These are phyloP conservation scores for Pseudomyrmex cubaensis DNA, from an alignment of 1,140 invertebrate species.

Conservation along the genomic window DNA sequence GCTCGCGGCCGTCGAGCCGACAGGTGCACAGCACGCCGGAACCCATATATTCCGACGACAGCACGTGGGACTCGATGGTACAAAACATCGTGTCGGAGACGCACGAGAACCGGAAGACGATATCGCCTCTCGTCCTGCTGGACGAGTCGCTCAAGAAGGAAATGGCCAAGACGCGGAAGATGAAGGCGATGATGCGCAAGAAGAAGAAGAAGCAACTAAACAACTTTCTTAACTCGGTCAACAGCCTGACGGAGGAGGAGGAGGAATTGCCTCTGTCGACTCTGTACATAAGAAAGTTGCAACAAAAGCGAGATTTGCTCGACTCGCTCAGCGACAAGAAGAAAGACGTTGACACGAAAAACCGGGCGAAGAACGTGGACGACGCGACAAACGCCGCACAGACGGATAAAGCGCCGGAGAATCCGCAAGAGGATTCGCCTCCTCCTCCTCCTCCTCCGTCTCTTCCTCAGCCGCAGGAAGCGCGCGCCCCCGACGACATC, in stretches of 20 bases:
- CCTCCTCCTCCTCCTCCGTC: no score
- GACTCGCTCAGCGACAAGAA: slow-evolving; percentile 32
- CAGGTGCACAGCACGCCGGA: slow-evolving; percentile 19
- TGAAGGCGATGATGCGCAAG: slow-evolving; percentile 54
- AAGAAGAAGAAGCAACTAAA: slow-evolving; percentile 65
- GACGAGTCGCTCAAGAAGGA: slow-evolving; percentile 78
- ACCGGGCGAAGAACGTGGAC: slow-evolving; percentile 62
- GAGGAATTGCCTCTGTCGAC: slow-evolving; percentile 64
- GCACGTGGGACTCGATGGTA: slow-evolving; percentile 73
- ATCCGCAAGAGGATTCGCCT: slow-evolving; percentile 13
- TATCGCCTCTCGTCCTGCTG: slow-evolving; percentile 73
- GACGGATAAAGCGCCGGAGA: slow-evolving; percentile 58
- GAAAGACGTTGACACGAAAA: slow-evolving; percentile 51
- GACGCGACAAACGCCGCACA: slow-evolving; percentile 74
- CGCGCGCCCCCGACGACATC: neutral
- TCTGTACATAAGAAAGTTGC: slow-evolving; percentile 62
- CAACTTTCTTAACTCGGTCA: neutral
- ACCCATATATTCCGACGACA: slow-evolving; percentile 80
- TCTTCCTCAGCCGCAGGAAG: neutral
- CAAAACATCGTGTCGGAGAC: slow-evolving; percentile 56
- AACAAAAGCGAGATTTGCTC: slow-evolving; percentile 42
- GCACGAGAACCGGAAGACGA: slow-evolving; percentile 67
- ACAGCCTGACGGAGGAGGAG: slow-evolving; percentile 62
- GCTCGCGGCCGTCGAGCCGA: neutral
- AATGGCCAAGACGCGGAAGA: slow-evolving; percentile 55